These are phyloP conservation scores for Columbina picui DNA, from an alignment of 2,113 vertebrate genomes.

Conservation along the genomic window DNA sequence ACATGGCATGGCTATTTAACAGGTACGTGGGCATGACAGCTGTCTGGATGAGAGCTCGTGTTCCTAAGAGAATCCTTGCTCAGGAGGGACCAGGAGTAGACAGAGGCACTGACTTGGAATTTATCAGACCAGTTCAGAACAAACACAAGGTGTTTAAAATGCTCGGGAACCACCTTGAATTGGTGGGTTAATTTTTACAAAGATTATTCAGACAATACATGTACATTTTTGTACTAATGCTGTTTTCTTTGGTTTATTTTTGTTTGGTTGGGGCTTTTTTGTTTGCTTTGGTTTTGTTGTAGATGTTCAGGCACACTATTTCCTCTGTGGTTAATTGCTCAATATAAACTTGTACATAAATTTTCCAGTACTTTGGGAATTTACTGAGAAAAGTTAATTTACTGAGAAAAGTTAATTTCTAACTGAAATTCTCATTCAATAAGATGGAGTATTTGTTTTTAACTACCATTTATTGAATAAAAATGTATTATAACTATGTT, in stretches of 20 bases:
- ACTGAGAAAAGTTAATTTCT: background rate
- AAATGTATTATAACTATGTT: background rate
- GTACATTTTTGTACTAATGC: accelerated
- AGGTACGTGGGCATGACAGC: background rate
- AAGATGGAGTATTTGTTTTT: background rate
- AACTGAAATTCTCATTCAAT: background rate
- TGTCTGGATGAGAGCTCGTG: background rate
- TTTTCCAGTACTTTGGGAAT: background rate
- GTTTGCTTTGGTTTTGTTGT: background rate
- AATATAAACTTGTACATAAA: background rate
- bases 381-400: background rate
- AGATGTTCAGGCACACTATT: background rate
- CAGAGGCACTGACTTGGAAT: background rate
- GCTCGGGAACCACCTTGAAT: background rate
- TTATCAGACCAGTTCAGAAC: background rate
- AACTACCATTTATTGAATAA: background rate
- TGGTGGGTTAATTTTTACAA: background rate
- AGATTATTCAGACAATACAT: background rate
- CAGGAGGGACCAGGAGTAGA: background rate
- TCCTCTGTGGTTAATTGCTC: background rate
- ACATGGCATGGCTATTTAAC: accelerated
- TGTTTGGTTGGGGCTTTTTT: accelerated
- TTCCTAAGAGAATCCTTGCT: background rate
- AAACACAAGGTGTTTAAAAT: background rate
- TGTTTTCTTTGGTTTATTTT: background rate